Base-by-base conservation (phyloP, 2,113 vertebrate genomes). In the Dryoscopus gambensis region DNA sequence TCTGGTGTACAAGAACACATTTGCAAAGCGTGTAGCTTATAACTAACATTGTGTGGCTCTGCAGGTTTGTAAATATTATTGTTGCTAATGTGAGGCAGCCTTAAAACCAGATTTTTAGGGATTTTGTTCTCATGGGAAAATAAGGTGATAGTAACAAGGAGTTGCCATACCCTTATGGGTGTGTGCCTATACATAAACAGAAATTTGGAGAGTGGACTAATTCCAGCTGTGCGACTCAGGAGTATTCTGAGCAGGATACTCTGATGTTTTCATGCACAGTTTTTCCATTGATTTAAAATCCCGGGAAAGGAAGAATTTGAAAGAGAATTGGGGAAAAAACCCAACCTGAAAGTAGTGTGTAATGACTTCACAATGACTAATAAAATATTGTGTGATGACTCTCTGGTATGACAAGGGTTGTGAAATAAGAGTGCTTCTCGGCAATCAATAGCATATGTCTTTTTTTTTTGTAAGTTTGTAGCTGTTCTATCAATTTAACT, bases 1-100 rank as follows among this genome's bases (percentile, higher is more conserved):
- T 88, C 50, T 84, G 80, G 84, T 79, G 73, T 67, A n/a, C 73
- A 94, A 82, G 83, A 27, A 85, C 81, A 94, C 89, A 81, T 81
- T 79, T 95, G 68, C 84, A 95, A 89, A 94, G 28, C 23, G 1
- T 79, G 83, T 68, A 20, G 44, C 2, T 96, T 73, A 21, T 53
- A 94, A 60, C 20, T 94, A 79, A 50, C n/a, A 15, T 24, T 33
- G n/a, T 86, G 76, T 64, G 76, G 37, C 56, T 93, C 73, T 89
- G 88, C 23, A 60, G 89, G 85, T 89, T 95, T 85, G 75, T 82
- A 84, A 80, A 64, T 86, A 64, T 68, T 90, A 5, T 76, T 80
- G 68, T 17, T 4, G 8, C 13, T 64, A 37, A 53, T 35, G 40
- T 19, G 33, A 78, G 44, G 57, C 49, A 81, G 44, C 79, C 85